These are phyloP conservation scores for Addax nasomaculatus DNA, from an alignment of 2,113 vertebrate species.

Conservation along the genomic window DNA sequence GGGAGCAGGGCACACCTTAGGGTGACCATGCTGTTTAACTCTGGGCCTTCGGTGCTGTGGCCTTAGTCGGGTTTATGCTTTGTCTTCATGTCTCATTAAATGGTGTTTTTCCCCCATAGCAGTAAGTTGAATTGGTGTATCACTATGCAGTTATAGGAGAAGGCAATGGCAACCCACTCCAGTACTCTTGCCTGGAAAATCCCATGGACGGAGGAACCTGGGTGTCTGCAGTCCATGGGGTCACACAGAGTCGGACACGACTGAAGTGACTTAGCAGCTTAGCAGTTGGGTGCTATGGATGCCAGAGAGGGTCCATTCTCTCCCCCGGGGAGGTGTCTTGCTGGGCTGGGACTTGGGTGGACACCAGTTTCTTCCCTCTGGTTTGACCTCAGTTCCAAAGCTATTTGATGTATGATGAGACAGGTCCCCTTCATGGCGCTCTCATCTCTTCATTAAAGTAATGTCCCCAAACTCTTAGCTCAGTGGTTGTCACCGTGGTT, in stretches of 20 bases:
- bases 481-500: background rate
- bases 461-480: background rate
- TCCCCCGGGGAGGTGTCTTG: background rate
- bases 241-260: too few species aligned
- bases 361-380: background rate
- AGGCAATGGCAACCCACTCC: too few species aligned
- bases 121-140: too few species aligned
- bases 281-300: background rate
- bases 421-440: rapidly evolving
- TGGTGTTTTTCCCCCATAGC: too few species aligned
- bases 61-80: too few species aligned
- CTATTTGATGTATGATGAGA: background rate
- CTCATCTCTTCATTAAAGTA: background rate
- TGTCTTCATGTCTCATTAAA: too few species aligned
- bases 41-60: background rate
- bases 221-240: too few species aligned
- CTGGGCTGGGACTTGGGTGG: background rate
- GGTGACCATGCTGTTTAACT: background rate
- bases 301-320: background rate
- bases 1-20: background rate
- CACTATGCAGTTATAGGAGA: too few species aligned
- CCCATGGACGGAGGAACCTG: too few species aligned
- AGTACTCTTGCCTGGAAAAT: too few species aligned
- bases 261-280: too few species aligned
- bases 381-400: background rate